These are phyloP conservation scores for Periphyllus acericola DNA, from an alignment of 2,888 invertebrate genomes.

Conservation along the genomic window DNA sequence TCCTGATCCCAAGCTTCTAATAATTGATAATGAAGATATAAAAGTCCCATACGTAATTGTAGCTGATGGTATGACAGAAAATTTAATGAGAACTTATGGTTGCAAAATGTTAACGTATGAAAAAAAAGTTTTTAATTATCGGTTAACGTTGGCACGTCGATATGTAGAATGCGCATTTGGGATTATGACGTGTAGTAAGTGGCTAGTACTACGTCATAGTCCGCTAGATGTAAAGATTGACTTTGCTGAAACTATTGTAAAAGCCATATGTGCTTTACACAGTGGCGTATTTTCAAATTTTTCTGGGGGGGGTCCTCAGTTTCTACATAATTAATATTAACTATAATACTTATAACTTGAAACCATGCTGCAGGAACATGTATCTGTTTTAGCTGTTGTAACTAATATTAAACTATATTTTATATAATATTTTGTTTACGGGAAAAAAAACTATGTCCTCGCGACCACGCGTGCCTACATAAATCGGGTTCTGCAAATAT, in stretches of 20 bases:
- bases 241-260: slow-evolving; percentile 9
- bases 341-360: no score
- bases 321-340: no score
- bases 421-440: no score
- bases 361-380: no score
- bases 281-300: no score
- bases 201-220: neutral
- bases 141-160: neutral
- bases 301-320: no score
- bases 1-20: no score
- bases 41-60: slow-evolving; percentile 5
- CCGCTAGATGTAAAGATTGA: slow-evolving; percentile 18
- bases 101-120: neutral
- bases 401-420: no score
- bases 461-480: no score
- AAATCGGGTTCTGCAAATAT: no score
- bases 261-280: slow-evolving; percentile 3
- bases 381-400: no score
- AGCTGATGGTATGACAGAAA: neutral
- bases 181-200: slow-evolving; percentile 23
- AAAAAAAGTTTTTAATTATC: slow-evolving; percentile 19
- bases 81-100: slow-evolving; percentile 12
- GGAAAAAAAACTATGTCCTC: no score
- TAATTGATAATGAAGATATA: neutral
- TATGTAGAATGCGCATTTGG: slow-evolving; percentile 25